These are phyloP conservation scores for Graptemys geographica DNA, from an alignment of 2,797 vertebrate genomes.

Conservation along the genomic window DNA sequence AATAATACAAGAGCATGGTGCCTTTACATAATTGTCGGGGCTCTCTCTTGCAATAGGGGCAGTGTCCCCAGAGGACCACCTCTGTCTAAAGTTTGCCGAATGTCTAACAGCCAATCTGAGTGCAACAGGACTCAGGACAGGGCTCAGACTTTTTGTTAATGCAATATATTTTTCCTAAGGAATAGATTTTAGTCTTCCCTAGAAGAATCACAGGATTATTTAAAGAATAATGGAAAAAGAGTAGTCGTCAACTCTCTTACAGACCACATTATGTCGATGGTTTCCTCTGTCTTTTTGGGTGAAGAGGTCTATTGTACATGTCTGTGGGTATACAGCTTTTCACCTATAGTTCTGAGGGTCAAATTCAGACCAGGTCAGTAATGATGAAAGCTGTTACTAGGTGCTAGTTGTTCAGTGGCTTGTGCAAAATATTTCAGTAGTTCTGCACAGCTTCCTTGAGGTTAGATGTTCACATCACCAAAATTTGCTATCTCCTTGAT, in stretches of 20 bases:
- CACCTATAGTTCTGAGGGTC: conserved; percentile 28
- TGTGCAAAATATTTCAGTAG: conserved; percentile 38
- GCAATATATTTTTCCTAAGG: conserved; percentile 56
- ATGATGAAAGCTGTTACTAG: conserved; percentile 54
- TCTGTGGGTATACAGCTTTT: conserved; percentile 23
- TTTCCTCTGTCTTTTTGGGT: conserved; percentile 1
- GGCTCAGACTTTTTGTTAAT: conserved; percentile 31
- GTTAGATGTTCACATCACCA: conserved; percentile 25
- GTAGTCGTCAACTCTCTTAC: conserved; percentile 60
- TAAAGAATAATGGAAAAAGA: conserved; percentile 57
- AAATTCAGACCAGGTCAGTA: conserved; percentile 44
- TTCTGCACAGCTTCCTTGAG: conserved; percentile 40
- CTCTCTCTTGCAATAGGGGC: not conserved
- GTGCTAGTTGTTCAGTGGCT: conserved; percentile 46
- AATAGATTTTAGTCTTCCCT: conserved; percentile 17
- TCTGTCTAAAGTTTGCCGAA: conserved; percentile 57
- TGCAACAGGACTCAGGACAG: conserved; percentile 12
- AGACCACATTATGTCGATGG: conserved; percentile 6
- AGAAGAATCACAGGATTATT: conserved; percentile 48
- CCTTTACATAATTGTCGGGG: conserved; percentile 59
- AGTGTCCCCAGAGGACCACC: conserved; percentile 49
- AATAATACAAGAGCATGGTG: conserved; percentile 70
- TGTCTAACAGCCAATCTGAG: conserved; percentile 53
- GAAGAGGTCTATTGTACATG: conserved; percentile 41
- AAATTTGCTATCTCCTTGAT: conserved; percentile 30